phyloP scores from a whole-genome alignment of 2,888 invertebrate genomes.

The Mellilla xanthometata region DNA sequence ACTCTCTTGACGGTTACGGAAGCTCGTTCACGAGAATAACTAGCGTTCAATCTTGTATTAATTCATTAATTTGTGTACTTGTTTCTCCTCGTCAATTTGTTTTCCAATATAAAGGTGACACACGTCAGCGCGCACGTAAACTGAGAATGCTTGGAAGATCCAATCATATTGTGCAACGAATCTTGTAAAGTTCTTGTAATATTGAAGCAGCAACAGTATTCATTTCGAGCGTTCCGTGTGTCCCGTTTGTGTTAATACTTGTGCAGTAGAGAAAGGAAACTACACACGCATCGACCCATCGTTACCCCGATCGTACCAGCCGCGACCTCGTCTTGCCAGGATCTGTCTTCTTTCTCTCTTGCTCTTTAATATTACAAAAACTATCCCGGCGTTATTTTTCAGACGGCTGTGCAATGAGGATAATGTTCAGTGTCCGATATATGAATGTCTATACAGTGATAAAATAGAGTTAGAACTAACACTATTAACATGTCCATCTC shows the following conservation, averaged over 20 bases:
- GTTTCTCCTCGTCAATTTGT: constrained; percentile 32
- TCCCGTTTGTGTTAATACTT: constrained; percentile 68
- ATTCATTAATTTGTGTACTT: constrained; percentile 45
- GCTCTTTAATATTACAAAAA: constrained; percentile 82
- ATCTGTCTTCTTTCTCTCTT: constrained; percentile 44
- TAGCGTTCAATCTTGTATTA: constrained; percentile 52
- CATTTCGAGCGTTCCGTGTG: constrained; percentile 76
- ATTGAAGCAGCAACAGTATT: constrained; percentile 79
- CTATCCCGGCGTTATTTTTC: constrained; percentile 73
- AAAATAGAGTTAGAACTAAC: constrained; percentile 75
- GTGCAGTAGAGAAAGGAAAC: constrained; percentile 72
- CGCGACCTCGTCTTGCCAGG: constrained; percentile 1
- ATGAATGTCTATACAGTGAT: constrained; percentile 77
- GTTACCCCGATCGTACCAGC: constrained; percentile 2
- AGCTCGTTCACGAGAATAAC: constrained; percentile 65
- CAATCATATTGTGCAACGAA: constrained; percentile 83
- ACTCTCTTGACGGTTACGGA: constrained; percentile 74
- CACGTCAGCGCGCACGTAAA: constrained; percentile 68
- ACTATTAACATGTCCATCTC: constrained; percentile 71
- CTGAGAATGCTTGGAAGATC: constrained; percentile 80
- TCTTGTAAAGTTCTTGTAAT: constrained; percentile 82
- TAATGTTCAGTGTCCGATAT: constrained; percentile 74
- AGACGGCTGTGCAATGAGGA: constrained; percentile 80
- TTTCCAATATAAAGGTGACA: constrained; percentile 81
- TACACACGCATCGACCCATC: constrained; percentile 67